A percentile compares a stretch with the other conserved stretches of the same genome.
These are phyloP conservation scores for Scophthalmus maximus DNA, from an alignment of 2,113 vertebrate species.

Conservation along the genomic window DNA sequence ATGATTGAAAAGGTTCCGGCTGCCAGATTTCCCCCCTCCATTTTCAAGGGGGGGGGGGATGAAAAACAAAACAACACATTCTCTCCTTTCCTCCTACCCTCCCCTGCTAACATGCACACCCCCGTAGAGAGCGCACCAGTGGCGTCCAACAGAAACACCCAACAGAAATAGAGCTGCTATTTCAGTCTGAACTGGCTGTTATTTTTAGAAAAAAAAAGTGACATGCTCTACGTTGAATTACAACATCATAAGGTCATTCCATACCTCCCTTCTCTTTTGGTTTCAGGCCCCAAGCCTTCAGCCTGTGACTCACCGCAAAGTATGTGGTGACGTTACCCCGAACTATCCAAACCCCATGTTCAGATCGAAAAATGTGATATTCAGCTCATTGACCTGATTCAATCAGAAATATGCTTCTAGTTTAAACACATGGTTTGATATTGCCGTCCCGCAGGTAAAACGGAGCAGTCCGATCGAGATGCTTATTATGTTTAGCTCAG, in stretches of 20 bases:
- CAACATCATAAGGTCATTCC: constrained; percentile 79
- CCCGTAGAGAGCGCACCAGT: constrained; percentile 52
- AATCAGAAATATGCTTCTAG: constrained; percentile 55
- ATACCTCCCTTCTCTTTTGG: constrained; percentile 31
- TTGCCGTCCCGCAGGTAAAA: constrained; percentile 33
- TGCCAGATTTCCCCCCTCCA: constrained; percentile 13
- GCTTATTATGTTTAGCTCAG: constrained; percentile 11
- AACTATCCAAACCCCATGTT: constrained; percentile 42
- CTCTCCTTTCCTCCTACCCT: constrained; percentile 48
- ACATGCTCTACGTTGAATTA: constrained; percentile 76
- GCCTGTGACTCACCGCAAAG: constrained; percentile 76
- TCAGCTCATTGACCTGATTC: constrained; percentile 61
- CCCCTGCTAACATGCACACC: constrained; percentile 50
- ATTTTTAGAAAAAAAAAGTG: constrained; percentile 83
- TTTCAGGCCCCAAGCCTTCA: constrained; percentile 41
- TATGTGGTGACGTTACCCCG: constrained; percentile 79
- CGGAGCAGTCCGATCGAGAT: constrained; percentile 13
- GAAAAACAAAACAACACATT: constrained; percentile 74
- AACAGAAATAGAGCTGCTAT: constrained; percentile 84
- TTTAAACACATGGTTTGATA: constrained; percentile 60
- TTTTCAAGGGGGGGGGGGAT: constrained; percentile 55
- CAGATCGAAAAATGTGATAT: constrained; percentile 55
- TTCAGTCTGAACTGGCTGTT: constrained; percentile 75
- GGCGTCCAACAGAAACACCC: constrained; percentile 81
- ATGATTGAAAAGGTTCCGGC: constrained; percentile 51